These are phyloP conservation scores for Mustela erminea DNA, from an alignment of 2,797 vertebrate species.

Conservation along the genomic window DNA sequence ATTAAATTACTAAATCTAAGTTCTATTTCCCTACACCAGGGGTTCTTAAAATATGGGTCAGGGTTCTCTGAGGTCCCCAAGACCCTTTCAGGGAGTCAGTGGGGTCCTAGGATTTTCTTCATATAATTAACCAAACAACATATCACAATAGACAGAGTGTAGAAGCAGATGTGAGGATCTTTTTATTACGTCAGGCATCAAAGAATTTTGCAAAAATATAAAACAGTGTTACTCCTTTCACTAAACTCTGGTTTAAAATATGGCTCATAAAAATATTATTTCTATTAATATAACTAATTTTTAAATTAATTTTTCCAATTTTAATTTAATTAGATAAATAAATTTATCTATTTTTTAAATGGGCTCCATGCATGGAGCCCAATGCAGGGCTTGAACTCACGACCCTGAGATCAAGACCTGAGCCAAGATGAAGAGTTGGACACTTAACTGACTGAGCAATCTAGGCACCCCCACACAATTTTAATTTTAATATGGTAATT, in stretches of 20 bases:
- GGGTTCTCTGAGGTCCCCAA: not conserved
- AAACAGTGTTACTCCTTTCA: constrained; percentile 23
- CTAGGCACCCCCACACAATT: not conserved
- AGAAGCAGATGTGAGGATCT: not conserved
- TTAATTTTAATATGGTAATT: constrained; percentile 44
- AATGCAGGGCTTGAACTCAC: not conserved
- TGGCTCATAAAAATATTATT: constrained; percentile 54
- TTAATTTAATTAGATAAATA: constrained; percentile 18
- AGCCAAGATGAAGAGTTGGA: not conserved
- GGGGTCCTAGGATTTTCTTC: constrained; percentile 40
- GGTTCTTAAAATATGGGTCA: constrained; percentile 39
- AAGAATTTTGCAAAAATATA: constrained; percentile 1
- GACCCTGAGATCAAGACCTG: not conserved
- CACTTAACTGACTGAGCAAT: not conserved
- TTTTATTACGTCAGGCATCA: not conserved
- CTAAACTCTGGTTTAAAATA: constrained; percentile 49
- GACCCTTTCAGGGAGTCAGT: constrained; percentile 24
- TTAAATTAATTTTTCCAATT: constrained; percentile 37
- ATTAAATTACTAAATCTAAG: constrained; percentile 38
- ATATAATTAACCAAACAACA: constrained; percentile 19
- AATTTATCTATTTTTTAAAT: not conserved
- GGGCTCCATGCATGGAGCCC: not conserved
- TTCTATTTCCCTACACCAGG: not conserved
- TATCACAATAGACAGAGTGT: not conserved
- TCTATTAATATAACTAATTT: not conserved